Percentiles rank a stretch among this genome's conserved stretches.
phyloP scores from a whole-genome alignment of 1,140 invertebrate species.

The Cydia pomonella region DNA sequence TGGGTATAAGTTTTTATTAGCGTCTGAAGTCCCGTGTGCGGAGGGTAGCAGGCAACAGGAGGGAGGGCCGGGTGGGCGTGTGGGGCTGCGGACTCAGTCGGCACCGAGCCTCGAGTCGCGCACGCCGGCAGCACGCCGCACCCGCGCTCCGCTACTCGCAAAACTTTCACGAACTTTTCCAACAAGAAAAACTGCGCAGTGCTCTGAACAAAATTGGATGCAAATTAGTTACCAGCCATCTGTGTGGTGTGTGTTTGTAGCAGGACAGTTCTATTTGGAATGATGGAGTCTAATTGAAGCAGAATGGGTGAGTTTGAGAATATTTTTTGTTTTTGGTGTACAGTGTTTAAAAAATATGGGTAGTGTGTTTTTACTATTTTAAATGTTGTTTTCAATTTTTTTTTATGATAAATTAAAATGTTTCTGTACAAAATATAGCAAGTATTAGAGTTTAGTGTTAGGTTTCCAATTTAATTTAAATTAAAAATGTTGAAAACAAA shows the following conservation, averaged over 20 bases:
- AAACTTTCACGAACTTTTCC: constrained; percentile 52
- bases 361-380: no score
- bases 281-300: constrained; percentile 19
- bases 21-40: constrained; percentile 24
- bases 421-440: no score
- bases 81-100: constrained; percentile 2
- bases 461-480: no score
- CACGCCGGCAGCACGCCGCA: constrained; percentile 32
- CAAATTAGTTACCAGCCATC: constrained; percentile 52
- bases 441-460: no score
- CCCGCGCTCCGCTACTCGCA: constrained; percentile 23
- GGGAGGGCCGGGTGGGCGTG: constrained; percentile 39
- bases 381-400: no score
- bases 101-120: background rate
- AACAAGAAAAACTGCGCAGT: constrained; percentile 49
- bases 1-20: constrained; percentile 32
- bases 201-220: constrained; percentile 50
- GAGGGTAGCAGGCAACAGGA: constrained; percentile 40
- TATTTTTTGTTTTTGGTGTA: no score
- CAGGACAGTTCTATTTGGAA: constrained; percentile 25
- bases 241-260: constrained; percentile 39
- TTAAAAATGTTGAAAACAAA: no score
- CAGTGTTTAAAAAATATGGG: no score
- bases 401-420: no score
- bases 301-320: constrained; percentile 17